Evolutionary conservation across 2,113 vertebrate genomes (phyloP).

Genomic region (Scortum barcoo): DNA sequence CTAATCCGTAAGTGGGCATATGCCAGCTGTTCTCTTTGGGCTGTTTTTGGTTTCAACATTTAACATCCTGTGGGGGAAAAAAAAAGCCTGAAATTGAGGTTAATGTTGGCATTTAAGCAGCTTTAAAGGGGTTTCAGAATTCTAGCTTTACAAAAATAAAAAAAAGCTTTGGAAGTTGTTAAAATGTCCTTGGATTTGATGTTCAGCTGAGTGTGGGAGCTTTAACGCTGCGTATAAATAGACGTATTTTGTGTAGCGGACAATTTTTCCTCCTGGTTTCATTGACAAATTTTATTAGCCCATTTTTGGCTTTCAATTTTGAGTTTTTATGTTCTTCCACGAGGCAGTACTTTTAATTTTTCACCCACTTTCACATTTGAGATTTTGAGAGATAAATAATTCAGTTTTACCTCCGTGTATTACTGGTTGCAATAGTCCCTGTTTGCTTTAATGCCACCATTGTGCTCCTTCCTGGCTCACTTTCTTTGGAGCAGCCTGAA

Average conservation of each 20-base stretch:
- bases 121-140: constrained; percentile 16
- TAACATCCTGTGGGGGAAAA: constrained; percentile 9
- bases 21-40: background rate
- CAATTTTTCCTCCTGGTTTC: background rate
- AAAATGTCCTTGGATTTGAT: constrained; percentile 37
- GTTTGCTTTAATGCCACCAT: background rate
- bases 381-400: background rate
- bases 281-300: background rate
- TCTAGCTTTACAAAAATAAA: background rate
- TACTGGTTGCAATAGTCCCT: background rate
- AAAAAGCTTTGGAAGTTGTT: constrained; percentile 28
- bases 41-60: background rate
- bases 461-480: background rate
- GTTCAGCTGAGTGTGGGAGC: background rate
- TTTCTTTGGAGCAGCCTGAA: background rate
- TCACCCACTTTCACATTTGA: background rate
- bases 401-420: background rate
- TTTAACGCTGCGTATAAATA: background rate
- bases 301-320: background rate
- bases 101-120: constrained; percentile 48
- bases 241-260: background rate
- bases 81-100: constrained; percentile 33
- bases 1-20: constrained; percentile 42
- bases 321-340: background rate
- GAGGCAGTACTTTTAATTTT: background rate